phyloP scores from a whole-genome alignment of 2,888 invertebrate genomes.

The Aporophyla lueneburgensis region DNA sequence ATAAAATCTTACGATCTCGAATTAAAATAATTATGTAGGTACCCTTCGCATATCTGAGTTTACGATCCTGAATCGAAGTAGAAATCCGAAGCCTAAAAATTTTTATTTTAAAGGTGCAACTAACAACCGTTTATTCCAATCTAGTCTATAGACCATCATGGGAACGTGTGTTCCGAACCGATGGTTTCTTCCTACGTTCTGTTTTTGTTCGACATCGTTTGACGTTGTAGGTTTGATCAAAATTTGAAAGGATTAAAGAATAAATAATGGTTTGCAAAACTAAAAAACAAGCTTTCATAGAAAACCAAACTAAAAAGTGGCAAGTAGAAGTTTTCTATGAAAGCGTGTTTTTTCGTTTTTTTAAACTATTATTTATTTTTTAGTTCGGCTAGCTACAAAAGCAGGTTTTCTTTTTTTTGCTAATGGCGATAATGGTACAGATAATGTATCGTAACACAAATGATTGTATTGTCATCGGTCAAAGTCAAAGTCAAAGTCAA shows the following conservation, averaged over 20 bases:
- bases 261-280: too few relatives aligned
- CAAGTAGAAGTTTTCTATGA: too few relatives aligned
- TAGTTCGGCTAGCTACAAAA: too few relatives aligned
- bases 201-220: background rate
- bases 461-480: too few relatives aligned
- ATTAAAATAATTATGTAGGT: constrained; percentile 27
- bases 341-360: too few relatives aligned
- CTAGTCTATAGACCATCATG: background rate
- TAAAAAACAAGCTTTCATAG: too few relatives aligned
- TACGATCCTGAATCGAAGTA: constrained; percentile 5
- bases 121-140: background rate
- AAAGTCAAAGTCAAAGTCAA: too few relatives aligned
- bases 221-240: background rate
- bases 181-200: background rate
- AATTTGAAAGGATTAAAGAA: background rate
- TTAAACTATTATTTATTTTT: too few relatives aligned
- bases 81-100: background rate
- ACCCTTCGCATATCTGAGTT: background rate
- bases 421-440: too few relatives aligned
- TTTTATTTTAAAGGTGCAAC: background rate
- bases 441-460: too few relatives aligned
- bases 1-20: constrained; percentile 27
- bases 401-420: too few relatives aligned
- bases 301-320: too few relatives aligned
- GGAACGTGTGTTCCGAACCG: background rate